Percentiles rank a stretch among this genome's conserved stretches.
Conservation (phyloP, 2,113 vertebrate species). For the Strix uralensis region DNA sequence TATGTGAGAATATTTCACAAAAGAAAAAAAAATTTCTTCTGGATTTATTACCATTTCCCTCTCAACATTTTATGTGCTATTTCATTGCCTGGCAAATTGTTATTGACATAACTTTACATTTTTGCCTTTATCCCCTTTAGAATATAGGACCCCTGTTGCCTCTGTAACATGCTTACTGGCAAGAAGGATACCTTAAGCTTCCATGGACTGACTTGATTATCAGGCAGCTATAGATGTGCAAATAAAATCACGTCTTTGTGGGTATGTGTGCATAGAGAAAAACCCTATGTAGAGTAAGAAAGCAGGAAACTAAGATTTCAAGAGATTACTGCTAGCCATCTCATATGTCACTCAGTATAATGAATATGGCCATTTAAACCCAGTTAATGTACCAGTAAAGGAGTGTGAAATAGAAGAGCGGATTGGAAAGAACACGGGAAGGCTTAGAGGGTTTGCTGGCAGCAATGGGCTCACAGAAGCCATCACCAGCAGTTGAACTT, state of each 20-base stretch:
- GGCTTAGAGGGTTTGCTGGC: neutral
- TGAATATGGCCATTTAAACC: neutral
- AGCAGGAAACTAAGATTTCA: neutral
- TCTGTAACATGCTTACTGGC: neutral
- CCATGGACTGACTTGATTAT: constrained; percentile 43
- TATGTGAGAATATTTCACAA: neutral
- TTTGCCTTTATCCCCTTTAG: constrained; percentile 9
- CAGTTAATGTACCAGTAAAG: neutral
- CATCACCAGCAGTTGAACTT: neutral
- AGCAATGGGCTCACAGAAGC: neutral
- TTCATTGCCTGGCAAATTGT: constrained; percentile 41
- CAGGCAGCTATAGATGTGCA: neutral
- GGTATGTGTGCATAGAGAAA: neutral
- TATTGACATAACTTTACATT: constrained; percentile 13
- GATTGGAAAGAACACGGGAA: neutral
- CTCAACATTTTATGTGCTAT: neutral
- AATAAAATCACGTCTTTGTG: neutral
- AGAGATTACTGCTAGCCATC: neutral
- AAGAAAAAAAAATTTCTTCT: neutral
- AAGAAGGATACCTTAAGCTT: constrained; percentile 18
- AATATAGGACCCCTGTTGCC: neutral
- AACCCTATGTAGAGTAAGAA: neutral
- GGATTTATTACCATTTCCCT: neutral
- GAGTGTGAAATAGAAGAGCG: neutral
- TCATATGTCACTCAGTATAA: neutral